phyloP scores from a whole-genome alignment of 2,113 vertebrate species.

The Pterophyllum scalare region DNA sequence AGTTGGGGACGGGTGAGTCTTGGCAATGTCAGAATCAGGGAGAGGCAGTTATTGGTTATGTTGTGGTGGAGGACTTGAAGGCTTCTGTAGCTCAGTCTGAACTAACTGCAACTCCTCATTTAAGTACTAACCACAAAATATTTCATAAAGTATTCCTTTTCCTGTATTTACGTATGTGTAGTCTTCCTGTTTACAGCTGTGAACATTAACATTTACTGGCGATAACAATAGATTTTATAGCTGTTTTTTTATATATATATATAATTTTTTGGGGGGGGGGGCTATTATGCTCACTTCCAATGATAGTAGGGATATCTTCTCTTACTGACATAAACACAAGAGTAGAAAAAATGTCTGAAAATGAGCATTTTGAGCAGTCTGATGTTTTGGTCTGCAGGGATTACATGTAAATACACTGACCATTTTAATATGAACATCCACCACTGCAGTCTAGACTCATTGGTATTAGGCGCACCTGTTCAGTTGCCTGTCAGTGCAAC shows the following conservation, averaged over 20 bases:
- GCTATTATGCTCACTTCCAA: background rate
- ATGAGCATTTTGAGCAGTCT: background rate
- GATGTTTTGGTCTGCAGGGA: background rate
- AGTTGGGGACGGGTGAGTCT: conserved; percentile 44
- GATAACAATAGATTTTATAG: background rate
- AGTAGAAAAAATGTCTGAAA: background rate
- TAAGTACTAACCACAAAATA: background rate
- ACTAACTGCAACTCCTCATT: background rate
- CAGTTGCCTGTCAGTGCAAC: background rate
- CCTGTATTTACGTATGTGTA: background rate
- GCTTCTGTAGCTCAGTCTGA: conserved; percentile 1
- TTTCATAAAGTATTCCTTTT: background rate
- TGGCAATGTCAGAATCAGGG: conserved; percentile 26
- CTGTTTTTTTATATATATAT: too few relatives aligned
- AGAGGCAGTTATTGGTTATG: conserved; percentile 5
- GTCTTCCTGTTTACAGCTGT: background rate
- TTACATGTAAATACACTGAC: background rate
- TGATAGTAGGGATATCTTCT: background rate
- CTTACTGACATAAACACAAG: background rate
- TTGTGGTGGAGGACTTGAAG: background rate
- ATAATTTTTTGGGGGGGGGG: too few relatives aligned
- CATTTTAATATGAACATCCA: background rate
- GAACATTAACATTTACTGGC: background rate
- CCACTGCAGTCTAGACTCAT: background rate
- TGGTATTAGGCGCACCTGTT: background rate